phyloP scores from a whole-genome alignment of 2,797 vertebrate genomes.

The Lepilemur ruficaudatus region DNA sequence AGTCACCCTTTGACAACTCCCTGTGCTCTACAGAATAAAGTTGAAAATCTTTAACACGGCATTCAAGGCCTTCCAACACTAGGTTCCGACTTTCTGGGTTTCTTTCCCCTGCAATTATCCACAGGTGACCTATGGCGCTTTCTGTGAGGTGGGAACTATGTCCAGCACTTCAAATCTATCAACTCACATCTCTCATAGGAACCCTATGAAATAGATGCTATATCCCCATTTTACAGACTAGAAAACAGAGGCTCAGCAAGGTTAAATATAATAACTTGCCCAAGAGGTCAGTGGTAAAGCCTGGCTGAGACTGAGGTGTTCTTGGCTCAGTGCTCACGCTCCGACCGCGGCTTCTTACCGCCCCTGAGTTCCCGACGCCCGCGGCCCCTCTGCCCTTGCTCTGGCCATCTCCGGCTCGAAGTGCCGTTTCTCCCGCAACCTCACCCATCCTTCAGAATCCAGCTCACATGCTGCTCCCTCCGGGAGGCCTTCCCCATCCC shows the following conservation, averaged over 20 bases:
- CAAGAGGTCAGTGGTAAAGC: not conserved
- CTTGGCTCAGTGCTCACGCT: rapidly evolving
- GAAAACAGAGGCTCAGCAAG: not conserved
- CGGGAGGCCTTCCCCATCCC: not conserved
- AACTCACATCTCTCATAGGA: not conserved
- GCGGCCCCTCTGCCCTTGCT: not conserved
- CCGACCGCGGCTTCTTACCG: not conserved
- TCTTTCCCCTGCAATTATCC: not conserved
- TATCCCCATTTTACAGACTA: not conserved
- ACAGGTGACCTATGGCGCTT: too few species aligned
- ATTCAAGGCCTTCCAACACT: not conserved
- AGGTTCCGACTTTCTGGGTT: not conserved
- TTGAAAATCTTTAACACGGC: not conserved
- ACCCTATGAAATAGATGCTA: not conserved
- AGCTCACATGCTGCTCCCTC: not conserved
- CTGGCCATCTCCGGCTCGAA: not conserved
- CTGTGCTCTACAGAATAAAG: not conserved
- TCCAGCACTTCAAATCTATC: not conserved
- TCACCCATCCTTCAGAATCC: not conserved
- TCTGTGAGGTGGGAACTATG: not conserved
- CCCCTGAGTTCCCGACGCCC: not conserved
- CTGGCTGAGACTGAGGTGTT: rapidly evolving
- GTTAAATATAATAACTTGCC: not conserved
- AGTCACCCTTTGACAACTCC: not conserved
- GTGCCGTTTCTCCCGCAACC: not conserved